These are phyloP conservation scores for Hucho hucho DNA, from an alignment of 2,113 vertebrate genomes.

Conservation along the genomic window DNA sequence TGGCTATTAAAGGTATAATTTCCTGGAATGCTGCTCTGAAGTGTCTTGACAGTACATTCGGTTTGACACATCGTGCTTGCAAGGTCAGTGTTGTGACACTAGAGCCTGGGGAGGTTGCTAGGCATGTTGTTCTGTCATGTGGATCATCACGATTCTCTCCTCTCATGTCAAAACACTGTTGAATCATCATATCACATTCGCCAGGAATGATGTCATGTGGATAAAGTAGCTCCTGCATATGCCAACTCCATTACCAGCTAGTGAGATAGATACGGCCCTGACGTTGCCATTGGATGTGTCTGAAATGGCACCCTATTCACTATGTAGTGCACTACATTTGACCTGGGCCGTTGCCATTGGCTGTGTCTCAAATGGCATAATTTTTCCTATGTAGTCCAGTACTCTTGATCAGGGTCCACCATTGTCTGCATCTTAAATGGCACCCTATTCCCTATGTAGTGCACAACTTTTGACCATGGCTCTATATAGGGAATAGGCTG, in stretches of 20 bases:
- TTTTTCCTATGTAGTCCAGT: too few relatives aligned
- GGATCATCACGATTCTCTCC: background rate
- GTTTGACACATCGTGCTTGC: conserved; percentile 40
- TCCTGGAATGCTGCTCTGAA: conserved; percentile 17
- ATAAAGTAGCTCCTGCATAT: background rate
- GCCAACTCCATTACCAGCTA: too few relatives aligned
- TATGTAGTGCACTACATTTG: too few relatives aligned
- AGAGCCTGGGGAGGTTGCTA: conserved; percentile 21
- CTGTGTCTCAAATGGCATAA: background rate
- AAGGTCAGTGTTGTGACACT: conserved; percentile 43
- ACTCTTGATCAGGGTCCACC: too few relatives aligned
- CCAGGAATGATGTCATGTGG: conserved; percentile 42
- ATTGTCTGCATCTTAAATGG: too few relatives aligned
- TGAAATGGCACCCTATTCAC: too few relatives aligned
- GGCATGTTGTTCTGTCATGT: conserved; percentile 4
- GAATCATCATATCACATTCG: conserved; percentile 25
- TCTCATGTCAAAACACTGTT: conserved; percentile 45
- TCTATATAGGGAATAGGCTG: background rate
- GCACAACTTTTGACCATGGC: background rate
- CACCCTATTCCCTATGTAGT: too few relatives aligned
- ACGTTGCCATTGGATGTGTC: too few relatives aligned
- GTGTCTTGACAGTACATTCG: conserved; percentile 16
- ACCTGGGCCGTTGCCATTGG: conserved; percentile 4
- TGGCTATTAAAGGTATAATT: conserved; percentile 11
- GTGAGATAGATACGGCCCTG: too few relatives aligned